Conservation (phyloP, 1,140 invertebrate genomes). For the Pseudomyrmex flavicornis region DNA sequence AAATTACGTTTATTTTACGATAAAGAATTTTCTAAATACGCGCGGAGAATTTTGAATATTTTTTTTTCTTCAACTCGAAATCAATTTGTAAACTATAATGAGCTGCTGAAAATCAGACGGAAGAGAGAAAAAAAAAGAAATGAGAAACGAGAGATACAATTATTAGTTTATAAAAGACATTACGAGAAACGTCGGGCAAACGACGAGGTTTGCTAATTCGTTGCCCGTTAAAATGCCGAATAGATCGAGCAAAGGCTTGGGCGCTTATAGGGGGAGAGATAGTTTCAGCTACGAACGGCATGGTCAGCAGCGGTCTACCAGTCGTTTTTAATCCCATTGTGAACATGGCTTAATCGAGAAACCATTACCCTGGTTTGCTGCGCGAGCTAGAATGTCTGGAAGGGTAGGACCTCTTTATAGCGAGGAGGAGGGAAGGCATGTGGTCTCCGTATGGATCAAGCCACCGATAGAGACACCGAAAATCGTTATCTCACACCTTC, state of each 20-base stretch:
- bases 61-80: conserved; percentile 2
- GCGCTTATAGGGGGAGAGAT: conserved; percentile 71
- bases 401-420: conserved; percentile 70
- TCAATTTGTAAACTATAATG: not conserved
- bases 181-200: not conserved
- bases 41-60: not conserved
- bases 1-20: conserved; percentile 35
- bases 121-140: not conserved
- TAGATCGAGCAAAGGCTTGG: conserved; percentile 64
- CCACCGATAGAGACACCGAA: conserved; percentile 68
- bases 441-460: conserved; percentile 68
- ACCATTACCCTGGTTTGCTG: conserved; percentile 81
- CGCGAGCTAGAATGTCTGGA: conserved; percentile 76
- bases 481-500: conserved; percentile 66
- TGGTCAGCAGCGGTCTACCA: conserved; percentile 83
- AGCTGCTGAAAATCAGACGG: too few species aligned
- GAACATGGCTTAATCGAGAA: conserved; percentile 83
- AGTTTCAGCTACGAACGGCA: conserved; percentile 79
- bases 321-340: conserved; percentile 84
- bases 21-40: conserved; percentile 22
- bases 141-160: not conserved
- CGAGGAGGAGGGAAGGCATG: conserved; percentile 65
- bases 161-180: not conserved
- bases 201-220: conserved; percentile 29
- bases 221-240: conserved; percentile 49